These are phyloP conservation scores for Sibirionetta formosa DNA, from an alignment of 2,797 vertebrate species.

Conservation along the genomic window DNA sequence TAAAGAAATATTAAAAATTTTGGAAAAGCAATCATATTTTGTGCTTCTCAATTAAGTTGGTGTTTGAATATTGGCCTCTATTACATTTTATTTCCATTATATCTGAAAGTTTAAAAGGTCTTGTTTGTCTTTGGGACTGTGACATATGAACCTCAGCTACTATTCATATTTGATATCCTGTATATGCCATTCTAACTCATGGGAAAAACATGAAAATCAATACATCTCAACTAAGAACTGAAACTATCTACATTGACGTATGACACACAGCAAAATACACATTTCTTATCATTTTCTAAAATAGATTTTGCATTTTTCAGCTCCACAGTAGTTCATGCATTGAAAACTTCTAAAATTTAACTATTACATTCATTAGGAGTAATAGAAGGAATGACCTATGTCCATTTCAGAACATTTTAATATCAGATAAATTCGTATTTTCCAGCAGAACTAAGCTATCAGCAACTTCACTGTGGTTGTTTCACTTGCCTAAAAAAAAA, in stretches of 20 bases:
- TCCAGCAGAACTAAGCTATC: not conserved
- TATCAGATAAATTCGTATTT: not conserved
- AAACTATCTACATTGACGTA: conserved; percentile 83
- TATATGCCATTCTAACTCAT: conserved; percentile 81
- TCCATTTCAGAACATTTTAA: not conserved
- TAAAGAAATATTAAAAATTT: conserved; percentile 37
- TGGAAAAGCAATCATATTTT: conserved; percentile 26
- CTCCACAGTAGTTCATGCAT: not conserved
- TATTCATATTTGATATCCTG: conserved; percentile 78
- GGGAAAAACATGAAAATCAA: conserved; percentile 87
- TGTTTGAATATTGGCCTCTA: conserved; percentile 63
- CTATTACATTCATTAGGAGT: not conserved
- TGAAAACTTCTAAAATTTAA: not conserved
- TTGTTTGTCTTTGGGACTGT: conserved; percentile 36
- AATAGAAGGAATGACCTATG: not conserved
- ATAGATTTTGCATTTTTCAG: conserved; percentile 34
- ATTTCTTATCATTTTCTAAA: conserved; percentile 71
- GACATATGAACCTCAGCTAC: conserved; percentile 67
- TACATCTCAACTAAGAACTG: conserved; percentile 87
- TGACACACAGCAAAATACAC: conserved; percentile 66
- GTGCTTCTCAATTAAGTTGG: conserved; percentile 56
- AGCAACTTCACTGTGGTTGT: not conserved
- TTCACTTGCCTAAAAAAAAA: not conserved
- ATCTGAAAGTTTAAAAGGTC: conserved; percentile 60
- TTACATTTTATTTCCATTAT: conserved; percentile 67